Percentiles rank a stretch among this genome's conserved stretches.
phyloP scores from a whole-genome alignment of 2,888 invertebrate genomes.

The Zootermopsis nevadensis region DNA sequence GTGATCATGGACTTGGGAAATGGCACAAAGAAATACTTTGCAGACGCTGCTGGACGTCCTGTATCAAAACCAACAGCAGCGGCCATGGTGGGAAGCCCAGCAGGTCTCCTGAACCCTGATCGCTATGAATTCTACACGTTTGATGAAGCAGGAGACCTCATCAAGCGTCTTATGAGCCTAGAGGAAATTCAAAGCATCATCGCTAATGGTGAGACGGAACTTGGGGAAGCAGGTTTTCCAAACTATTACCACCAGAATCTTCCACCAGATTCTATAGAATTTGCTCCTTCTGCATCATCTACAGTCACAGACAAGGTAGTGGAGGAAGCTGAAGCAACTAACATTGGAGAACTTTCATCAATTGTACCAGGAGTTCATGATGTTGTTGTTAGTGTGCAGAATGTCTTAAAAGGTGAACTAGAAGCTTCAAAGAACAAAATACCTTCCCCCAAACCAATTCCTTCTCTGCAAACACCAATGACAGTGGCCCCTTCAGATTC shows the following conservation, averaged over 20 bases:
- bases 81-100: slow-evolving; percentile 71
- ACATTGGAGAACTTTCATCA: slow-evolving; percentile 45
- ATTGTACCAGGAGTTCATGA: slow-evolving; percentile 69
- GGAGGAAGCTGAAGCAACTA: slow-evolving; percentile 56
- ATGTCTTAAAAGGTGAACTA: slow-evolving; percentile 83
- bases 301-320: slow-evolving; percentile 66
- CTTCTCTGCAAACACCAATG: slow-evolving; percentile 2
- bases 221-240: slow-evolving; percentile 66
- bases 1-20: slow-evolving; percentile 70
- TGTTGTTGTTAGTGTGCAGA: slow-evolving; percentile 85
- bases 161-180: slow-evolving; percentile 85
- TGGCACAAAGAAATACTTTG: slow-evolving; percentile 71
- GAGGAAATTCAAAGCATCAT: slow-evolving; percentile 88
- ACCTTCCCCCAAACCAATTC: slow-evolving; percentile 55
- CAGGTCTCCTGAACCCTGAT: slow-evolving; percentile 82
- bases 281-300: slow-evolving; percentile 68
- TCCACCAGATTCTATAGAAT: slow-evolving; percentile 64
- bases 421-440: slow-evolving; percentile 70
- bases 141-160: slow-evolving; percentile 83
- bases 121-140: slow-evolving; percentile 89
- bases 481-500: slow-evolving; percentile 56
- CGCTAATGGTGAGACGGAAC: slow-evolving; percentile 79
- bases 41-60: slow-evolving; percentile 77
- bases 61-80: slow-evolving; percentile 70
- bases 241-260: slow-evolving; percentile 64